Evolutionary conservation across 2,888 invertebrate genomes (phyloP).

Genomic region (Polyommatus iphigenia): DNA sequence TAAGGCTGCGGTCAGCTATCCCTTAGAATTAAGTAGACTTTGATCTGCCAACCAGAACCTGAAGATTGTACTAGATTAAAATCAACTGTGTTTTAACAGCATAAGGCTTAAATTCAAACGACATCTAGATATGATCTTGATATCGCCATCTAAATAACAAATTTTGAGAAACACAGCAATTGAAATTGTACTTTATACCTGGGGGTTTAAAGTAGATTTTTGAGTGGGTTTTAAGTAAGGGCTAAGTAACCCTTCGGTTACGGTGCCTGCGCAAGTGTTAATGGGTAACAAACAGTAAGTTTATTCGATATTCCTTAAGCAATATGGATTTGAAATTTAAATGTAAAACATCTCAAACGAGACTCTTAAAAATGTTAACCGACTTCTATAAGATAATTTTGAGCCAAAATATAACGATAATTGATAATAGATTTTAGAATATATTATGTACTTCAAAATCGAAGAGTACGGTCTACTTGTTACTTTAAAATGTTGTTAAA

Average conservation of each 20-base stretch:
- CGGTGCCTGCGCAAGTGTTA: conserved; percentile 64
- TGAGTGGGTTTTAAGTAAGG: conserved; percentile 46
- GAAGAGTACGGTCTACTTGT: too few relatives aligned
- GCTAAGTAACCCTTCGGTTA: conserved; percentile 68
- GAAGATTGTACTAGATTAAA: conserved; percentile 40
- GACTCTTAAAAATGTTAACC: too few relatives aligned
- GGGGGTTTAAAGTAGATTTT: conserved; percentile 10
- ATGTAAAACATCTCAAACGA: not conserved
- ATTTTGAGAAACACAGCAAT: not conserved
- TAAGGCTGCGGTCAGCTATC: conserved; percentile 59
- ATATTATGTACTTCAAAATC: too few relatives aligned
- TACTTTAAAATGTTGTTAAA: too few relatives aligned
- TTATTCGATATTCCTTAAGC: conserved; percentile 36
- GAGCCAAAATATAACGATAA: too few relatives aligned
- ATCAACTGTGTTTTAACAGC: not conserved
- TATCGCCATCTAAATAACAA: conserved; percentile 34
- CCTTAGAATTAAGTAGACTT: conserved; percentile 51
- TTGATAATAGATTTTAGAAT: too few relatives aligned
- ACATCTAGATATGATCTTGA: conserved; percentile 38
- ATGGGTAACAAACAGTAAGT: conserved; percentile 65
- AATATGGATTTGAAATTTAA: conserved; percentile 20
- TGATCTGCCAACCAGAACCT: conserved; percentile 59
- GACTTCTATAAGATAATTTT: not conserved
- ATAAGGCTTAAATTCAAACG: conserved; percentile 35
- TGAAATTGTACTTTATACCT: not conserved